phyloP scores from a whole-genome alignment of 2,113 vertebrate genomes.

The Copsychus sechellarum region DNA sequence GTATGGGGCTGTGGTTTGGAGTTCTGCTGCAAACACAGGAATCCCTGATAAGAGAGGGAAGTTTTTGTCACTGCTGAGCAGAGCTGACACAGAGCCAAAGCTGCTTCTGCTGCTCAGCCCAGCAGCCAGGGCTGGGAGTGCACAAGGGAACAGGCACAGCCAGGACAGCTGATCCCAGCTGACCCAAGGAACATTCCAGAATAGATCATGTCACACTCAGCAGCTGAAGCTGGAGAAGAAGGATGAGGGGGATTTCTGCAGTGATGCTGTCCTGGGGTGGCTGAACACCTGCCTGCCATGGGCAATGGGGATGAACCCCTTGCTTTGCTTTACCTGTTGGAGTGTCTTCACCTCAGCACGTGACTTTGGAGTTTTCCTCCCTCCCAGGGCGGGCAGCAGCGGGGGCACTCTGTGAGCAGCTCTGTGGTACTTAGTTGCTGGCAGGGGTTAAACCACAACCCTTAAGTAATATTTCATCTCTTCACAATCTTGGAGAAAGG shows the following conservation, averaged over 20 bases:
- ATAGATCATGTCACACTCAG: no score
- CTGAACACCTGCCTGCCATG: neutral
- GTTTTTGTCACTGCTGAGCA: neutral
- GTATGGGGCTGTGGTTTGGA: neutral
- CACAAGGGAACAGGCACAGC: neutral
- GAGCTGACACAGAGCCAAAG: neutral
- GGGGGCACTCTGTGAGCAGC: rapidly evolving
- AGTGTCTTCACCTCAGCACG: rapidly evolving
- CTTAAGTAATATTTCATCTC: neutral
- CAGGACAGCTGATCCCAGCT: neutral
- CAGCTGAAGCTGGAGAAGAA: neutral
- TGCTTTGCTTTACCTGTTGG: neutral
- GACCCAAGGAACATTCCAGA: neutral
- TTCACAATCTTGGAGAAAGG: neutral
- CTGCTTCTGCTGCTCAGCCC: neutral
- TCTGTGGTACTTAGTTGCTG: neutral
- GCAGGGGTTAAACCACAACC: neutral
- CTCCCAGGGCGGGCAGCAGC: neutral
- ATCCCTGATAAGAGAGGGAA: no score
- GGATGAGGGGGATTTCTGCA: neutral
- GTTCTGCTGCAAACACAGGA: neutral
- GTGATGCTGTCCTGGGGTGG: no score
- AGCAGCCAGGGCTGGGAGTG: neutral
- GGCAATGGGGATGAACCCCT: neutral
- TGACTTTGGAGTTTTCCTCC: neutral